Conservation (phyloP, 2,797 vertebrate species). For the Siniperca scherzeri region DNA sequence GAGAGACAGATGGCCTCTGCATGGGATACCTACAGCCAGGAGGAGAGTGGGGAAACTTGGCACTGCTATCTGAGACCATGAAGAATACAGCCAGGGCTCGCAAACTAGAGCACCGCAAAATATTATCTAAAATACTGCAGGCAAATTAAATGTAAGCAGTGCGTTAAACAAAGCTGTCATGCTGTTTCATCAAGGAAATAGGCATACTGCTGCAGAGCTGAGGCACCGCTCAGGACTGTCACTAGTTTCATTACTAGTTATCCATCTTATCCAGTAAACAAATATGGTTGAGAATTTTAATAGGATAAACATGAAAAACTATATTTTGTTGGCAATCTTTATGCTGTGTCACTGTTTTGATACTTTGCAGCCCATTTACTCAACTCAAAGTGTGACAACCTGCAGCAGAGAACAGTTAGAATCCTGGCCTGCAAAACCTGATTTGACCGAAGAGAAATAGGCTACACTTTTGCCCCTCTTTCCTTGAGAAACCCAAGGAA, state of each 20-base stretch:
- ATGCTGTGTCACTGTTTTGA: constrained; percentile 33
- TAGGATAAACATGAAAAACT: neutral
- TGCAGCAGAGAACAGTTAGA: constrained; percentile 47
- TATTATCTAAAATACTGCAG: constrained; percentile 74
- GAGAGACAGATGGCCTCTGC: constrained; percentile 86
- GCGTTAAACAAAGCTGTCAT: constrained; percentile 69
- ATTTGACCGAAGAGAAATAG: constrained; percentile 44
- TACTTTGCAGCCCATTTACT: constrained; percentile 20
- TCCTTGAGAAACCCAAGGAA: constrained; percentile 77
- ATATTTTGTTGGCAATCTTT: neutral
- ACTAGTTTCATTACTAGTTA: constrained; percentile 36
- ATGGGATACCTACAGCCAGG: constrained; percentile 83
- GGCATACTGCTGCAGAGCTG: constrained; percentile 24
- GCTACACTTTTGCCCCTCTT: constrained; percentile 77
- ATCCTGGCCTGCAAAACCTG: constrained; percentile 43
- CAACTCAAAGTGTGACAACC: constrained; percentile 11
- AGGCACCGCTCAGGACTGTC: constrained; percentile 41
- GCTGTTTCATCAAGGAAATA: constrained; percentile 55
- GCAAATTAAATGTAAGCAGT: constrained; percentile 70
- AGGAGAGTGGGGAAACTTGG: constrained; percentile 79
- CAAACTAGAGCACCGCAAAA: constrained; percentile 74
- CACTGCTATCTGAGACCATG: constrained; percentile 61
- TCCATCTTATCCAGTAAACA: constrained; percentile 44
- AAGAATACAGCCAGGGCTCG: constrained; percentile 69
- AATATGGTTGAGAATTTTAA: constrained; percentile 15